Evolutionary conservation across 2,113 vertebrate genomes (phyloP).

Genomic region (Periophthalmus modestus): DNA sequence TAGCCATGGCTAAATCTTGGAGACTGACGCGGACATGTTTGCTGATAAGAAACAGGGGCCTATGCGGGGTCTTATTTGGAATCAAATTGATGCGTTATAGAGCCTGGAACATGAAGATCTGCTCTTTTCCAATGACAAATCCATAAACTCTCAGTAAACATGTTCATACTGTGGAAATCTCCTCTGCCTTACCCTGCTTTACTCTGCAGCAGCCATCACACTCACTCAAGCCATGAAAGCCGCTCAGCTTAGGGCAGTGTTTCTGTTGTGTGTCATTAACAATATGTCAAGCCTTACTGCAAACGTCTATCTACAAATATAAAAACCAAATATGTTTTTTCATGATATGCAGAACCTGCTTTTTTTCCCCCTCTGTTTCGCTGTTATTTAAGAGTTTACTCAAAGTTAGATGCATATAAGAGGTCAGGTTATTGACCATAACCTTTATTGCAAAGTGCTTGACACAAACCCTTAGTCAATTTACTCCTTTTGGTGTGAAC

Average conservation of each 20-base stretch:
- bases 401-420: constrained; percentile 67
- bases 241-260: constrained; percentile 45
- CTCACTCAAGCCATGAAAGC: constrained; percentile 39
- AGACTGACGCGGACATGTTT: constrained; percentile 75
- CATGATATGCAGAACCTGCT: not conserved
- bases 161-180: constrained; percentile 56
- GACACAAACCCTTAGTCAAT: constrained; percentile 70
- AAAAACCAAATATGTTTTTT: not conserved
- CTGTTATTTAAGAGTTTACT: constrained; percentile 45
- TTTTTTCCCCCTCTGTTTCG: constrained; percentile 7
- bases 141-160: constrained; percentile 71
- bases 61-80: constrained; percentile 72
- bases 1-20: constrained; percentile 77
- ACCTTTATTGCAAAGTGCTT: constrained; percentile 64
- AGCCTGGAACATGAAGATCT: constrained; percentile 71
- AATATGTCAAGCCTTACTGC: constrained; percentile 28
- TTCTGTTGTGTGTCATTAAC: constrained; percentile 46
- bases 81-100: constrained; percentile 74
- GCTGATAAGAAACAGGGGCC: constrained; percentile 71
- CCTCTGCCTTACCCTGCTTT: constrained; percentile 26
- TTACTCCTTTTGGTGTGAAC: constrained; percentile 76
- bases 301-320: not conserved
- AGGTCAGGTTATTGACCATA: constrained; percentile 61
- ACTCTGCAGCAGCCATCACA: constrained; percentile 39
- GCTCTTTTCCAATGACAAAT: constrained; percentile 71